Evolutionary conservation across 2,113 vertebrate species (phyloP), one percentile per base, ranked within the genome.

Genomic region (Hippocampus guttulatus): DNA sequence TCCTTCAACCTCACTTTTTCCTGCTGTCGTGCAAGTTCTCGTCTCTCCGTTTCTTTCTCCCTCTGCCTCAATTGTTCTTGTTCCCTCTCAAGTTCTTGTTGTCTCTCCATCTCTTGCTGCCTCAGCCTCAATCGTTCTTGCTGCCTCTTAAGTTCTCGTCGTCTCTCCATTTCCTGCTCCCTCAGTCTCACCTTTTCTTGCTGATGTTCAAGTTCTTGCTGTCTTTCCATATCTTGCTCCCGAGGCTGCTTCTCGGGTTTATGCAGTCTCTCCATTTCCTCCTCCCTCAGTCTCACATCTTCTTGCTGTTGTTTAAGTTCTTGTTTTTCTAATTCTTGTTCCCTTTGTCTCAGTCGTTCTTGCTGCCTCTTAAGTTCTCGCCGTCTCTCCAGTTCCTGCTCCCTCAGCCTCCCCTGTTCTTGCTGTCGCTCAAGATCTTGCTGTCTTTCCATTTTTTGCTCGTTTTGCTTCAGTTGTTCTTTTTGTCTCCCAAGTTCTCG

Each of bases 301-400:
- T 27, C 43, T 38, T 38, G 21, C n/a, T 66, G 43, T 27, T 7
- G 33, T 38, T 38, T 38, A 38, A 38, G 33, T 6, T 38, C 33
- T 38, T 38, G 33, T 38, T 38, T 38, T 38, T 38, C 75, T 4
- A n/a, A 75, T 52, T 80, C 75, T 1, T 25, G 65, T 55, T 49
- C 68, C 38, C 12, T 77, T 60, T 78, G 74, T 27, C 54, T 67
- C 9, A 58, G 27, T 0, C 38, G 52, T n/a, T 58, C 41, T 73
- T 18, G 21, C 8, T 75, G 70, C 21, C 40, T 69, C 25, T 91
- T 81, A 18, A 54, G 20, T 52, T 68, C 66, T 54, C 27, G 25
- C 21, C 45, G 66, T 21, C 30, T 67, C 49, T 49, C 45, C 25
- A 40, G 20, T 40, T 68, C 49, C 16, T 68, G 66, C 18, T 68